A percentile compares a stretch with the other conserved stretches of the same genome.
Conservation (phyloP, 2,888 invertebrate species). For the Drosophila cyrtoloma region DNA sequence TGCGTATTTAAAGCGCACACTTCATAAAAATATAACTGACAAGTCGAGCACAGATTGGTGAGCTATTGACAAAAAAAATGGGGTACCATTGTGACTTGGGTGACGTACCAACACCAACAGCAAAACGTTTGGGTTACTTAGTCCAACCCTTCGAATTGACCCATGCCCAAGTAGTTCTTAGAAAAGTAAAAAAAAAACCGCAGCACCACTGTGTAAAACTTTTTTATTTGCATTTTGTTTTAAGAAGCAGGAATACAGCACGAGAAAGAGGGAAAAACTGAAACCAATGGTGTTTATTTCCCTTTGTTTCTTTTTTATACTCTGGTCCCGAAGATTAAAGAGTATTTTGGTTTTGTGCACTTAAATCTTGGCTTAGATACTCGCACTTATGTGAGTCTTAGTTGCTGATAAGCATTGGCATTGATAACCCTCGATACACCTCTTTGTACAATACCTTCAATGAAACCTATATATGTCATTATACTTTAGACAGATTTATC, state of each 20-base stretch:
- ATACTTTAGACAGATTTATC: background rate
- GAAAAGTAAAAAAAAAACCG: slow-evolving; percentile 39
- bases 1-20: slow-evolving; percentile 25
- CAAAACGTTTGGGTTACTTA: slow-evolving; percentile 43
- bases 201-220: slow-evolving; percentile 56
- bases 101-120: slow-evolving; percentile 10
- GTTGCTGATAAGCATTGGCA: background rate
- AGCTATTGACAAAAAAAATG: background rate
- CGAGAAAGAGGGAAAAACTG: slow-evolving; percentile 33
- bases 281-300: slow-evolving; percentile 63
- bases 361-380: background rate
- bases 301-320: slow-evolving; percentile 30
- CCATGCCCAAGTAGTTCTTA: slow-evolving; percentile 59
- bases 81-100: slow-evolving; percentile 3
- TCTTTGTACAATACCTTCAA: background rate
- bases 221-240: slow-evolving; percentile 81
- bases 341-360: background rate
- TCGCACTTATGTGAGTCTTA: background rate
- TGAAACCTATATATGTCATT: background rate
- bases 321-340: background rate
- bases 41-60: slow-evolving; percentile 35
- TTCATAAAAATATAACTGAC: slow-evolving; percentile 24
- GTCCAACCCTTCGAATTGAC: slow-evolving; percentile 35
- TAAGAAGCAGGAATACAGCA: slow-evolving; percentile 47
- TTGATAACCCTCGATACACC: background rate